Percentiles rank a stretch among this genome's conserved stretches.
phyloP scores from a whole-genome alignment of 2,797 vertebrate species.

The Poeciliopsis gracilis region DNA sequence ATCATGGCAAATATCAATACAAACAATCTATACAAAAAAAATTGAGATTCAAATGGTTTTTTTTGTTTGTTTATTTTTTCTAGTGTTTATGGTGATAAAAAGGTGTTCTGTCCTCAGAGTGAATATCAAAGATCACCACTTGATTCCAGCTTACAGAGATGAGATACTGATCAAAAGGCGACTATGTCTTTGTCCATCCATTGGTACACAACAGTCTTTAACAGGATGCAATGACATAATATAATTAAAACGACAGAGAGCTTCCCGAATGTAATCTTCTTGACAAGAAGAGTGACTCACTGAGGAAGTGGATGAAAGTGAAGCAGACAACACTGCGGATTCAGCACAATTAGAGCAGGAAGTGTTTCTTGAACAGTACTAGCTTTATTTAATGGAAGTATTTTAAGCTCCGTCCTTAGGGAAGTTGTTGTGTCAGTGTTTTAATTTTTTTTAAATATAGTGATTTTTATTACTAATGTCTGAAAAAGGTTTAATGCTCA shows the following conservation, averaged over 20 bases:
- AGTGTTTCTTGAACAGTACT: background rate
- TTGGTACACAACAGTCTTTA: background rate
- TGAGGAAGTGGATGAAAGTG: constrained; percentile 1
- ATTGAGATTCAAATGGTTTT: background rate
- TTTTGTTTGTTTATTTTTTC: background rate
- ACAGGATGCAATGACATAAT: background rate
- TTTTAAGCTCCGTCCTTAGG: background rate
- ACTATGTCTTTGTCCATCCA: background rate
- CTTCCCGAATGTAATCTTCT: constrained; percentile 1
- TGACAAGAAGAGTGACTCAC: constrained; percentile 5
- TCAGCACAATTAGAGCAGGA: constrained; percentile 8
- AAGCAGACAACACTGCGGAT: constrained; percentile 1
- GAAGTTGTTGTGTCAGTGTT: constrained; percentile 3
- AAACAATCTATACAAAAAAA: background rate
- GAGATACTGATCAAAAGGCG: background rate
- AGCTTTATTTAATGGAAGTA: background rate
- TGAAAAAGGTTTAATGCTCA: background rate
- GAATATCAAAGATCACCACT: background rate
- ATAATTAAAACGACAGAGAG: constrained; percentile 5
- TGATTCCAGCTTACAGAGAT: background rate
- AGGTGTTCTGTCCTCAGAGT: background rate
- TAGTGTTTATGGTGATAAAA: background rate
- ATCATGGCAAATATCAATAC: background rate
- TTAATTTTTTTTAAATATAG: background rate
- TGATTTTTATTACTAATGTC: background rate